Percentiles rank a stretch among this genome's conserved stretches.
Conservation (phyloP, 2,113 vertebrate genomes). For the Peucedramus taeniatus region DNA sequence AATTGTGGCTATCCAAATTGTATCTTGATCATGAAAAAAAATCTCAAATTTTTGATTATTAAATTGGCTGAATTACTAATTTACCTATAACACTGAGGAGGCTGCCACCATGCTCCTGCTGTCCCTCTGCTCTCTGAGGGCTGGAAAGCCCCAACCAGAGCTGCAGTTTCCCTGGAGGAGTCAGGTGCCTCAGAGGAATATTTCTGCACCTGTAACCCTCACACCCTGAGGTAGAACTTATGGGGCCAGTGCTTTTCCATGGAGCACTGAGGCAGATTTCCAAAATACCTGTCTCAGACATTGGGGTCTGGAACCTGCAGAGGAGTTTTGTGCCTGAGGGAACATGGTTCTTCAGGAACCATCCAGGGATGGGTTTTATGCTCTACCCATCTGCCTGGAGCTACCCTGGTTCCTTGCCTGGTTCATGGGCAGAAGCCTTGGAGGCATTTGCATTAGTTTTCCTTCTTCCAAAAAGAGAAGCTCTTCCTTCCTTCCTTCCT, state of each 20-base stretch:
- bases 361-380: background rate
- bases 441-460: background rate
- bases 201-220: background rate
- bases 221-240: background rate
- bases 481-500: background rate
- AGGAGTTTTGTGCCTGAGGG: background rate
- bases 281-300: background rate
- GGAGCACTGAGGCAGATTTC: background rate
- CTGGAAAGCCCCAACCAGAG: background rate
- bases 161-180: background rate
- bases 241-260: background rate
- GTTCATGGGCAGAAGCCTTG: background rate
- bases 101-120: background rate
- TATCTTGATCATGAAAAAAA: too few relatives aligned
- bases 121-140: background rate
- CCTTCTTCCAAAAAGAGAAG: background rate
- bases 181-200: background rate
- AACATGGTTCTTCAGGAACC: background rate
- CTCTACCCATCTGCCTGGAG: background rate
- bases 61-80: too few relatives aligned
- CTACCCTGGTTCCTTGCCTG: background rate
- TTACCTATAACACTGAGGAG: too few relatives aligned
- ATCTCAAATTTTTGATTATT: too few relatives aligned
- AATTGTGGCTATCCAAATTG: too few relatives aligned
- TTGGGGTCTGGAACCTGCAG: fast-evolving